Evolutionary conservation across 2,888 invertebrate species (phyloP).

Genomic region (Amitus sp.): DNA sequence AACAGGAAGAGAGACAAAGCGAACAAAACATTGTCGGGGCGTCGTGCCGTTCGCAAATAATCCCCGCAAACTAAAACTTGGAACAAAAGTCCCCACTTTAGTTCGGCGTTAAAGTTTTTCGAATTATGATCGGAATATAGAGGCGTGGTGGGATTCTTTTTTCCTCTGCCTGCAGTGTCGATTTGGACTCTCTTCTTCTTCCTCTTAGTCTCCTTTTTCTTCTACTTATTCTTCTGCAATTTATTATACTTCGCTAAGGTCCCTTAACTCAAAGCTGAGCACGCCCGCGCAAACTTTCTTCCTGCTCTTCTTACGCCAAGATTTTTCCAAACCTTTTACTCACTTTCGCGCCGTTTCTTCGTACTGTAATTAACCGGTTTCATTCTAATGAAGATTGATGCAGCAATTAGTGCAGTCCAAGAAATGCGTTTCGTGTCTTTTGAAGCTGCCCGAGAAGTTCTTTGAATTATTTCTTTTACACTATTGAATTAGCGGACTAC

Average conservation of each 20-base stretch:
- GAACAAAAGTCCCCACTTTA: constrained; percentile 64
- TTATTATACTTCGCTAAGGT: constrained; percentile 55
- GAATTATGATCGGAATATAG: constrained; percentile 55
- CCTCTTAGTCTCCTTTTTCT: no score
- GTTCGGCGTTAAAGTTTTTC: constrained; percentile 62
- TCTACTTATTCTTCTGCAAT: no score
- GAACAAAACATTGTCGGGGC: constrained; percentile 63
- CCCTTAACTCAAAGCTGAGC: constrained; percentile 51
- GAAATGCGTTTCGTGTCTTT: constrained; percentile 45
- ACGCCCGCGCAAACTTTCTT: constrained; percentile 42
- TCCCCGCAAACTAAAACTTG: constrained; percentile 58
- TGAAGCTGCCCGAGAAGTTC: no score
- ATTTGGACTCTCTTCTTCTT: constrained; percentile 25
- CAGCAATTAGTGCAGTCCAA: constrained; percentile 51
- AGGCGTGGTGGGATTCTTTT: constrained; percentile 34
- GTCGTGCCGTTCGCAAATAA: constrained; percentile 59
- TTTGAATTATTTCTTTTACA: no score
- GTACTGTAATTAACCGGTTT: constrained; percentile 55
- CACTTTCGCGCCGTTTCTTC: constrained; percentile 27
- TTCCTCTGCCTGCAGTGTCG: constrained; percentile 26
- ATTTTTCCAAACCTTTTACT: constrained; percentile 36
- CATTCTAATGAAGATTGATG: constrained; percentile 59
- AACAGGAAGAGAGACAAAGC: constrained; percentile 62
- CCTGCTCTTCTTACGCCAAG: constrained; percentile 19
- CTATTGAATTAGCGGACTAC: no score